phyloP scores from a whole-genome alignment of 2,888 invertebrate genomes.

The Mesorhabditis spiculigera region DNA sequence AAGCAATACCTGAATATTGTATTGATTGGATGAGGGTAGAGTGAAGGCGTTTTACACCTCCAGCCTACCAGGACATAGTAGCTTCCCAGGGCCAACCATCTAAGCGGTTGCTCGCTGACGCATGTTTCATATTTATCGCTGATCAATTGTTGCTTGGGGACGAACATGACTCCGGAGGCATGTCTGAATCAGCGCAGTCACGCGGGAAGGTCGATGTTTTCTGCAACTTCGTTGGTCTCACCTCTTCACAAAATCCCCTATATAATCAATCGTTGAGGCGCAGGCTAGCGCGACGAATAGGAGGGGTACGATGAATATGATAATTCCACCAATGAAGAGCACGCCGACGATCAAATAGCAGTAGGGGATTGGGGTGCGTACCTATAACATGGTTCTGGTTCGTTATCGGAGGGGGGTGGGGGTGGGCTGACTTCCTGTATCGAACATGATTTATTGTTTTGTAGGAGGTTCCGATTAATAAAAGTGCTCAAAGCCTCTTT shows the following conservation, averaged over 20 bases:
- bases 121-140: background rate
- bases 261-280: background rate
- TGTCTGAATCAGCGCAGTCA: background rate
- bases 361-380: background rate
- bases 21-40: no score
- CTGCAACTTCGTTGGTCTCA: background rate
- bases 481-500: no score
- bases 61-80: background rate
- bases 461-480: no score
- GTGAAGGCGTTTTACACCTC: no score
- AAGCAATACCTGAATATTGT: background rate
- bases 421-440: no score
- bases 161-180: conserved; percentile 5
- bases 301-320: background rate
- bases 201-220: background rate
- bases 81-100: background rate
- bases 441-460: no score
- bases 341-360: background rate
- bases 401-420: no score
- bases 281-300: background rate
- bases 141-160: background rate
- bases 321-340: background rate
- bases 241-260: background rate
- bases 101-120: background rate
- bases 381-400: no score